Conservation (phyloP, 35 echinoderm and acorn worm genomes). For the Lytechinus pictus region DNA sequence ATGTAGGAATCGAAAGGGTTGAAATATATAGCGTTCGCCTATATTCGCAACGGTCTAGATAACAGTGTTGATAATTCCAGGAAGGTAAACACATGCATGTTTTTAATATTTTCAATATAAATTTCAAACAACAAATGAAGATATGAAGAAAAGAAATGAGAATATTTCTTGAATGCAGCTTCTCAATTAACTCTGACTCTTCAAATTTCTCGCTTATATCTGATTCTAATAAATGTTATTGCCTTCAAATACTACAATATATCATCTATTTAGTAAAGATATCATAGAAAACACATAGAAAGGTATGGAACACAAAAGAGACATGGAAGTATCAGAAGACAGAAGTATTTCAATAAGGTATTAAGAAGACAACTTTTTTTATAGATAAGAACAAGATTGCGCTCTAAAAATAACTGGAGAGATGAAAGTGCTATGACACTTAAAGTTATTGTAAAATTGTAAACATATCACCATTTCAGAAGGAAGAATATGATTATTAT, state of each 20-base stretch:
- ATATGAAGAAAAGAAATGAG: neutral
- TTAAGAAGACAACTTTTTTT: neutral
- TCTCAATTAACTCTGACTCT: neutral
- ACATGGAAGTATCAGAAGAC: neutral
- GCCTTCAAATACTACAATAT: neutral
- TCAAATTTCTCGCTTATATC: neutral
- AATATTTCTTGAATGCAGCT: neutral
- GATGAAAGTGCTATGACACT: neutral
- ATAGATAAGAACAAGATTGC: neutral
- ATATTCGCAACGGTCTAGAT: neutral
- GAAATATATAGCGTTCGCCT: neutral
- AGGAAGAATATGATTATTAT: neutral
- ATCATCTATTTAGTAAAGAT: neutral
- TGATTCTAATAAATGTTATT: neutral
- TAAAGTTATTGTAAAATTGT: neutral
- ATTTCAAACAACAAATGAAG: neutral
- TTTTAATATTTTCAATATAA: neutral
- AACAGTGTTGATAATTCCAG: neutral
- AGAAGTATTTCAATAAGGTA: neutral
- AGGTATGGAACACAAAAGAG: neutral
- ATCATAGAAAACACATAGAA: neutral
- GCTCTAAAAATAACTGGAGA: neutral
- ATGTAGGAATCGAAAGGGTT: neutral
- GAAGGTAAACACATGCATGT: neutral
- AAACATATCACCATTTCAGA: neutral